Evolutionary conservation across 2,888 invertebrate genomes (phyloP), one percentile per base, ranked within the genome.

Genomic region (Brassicogethes aeneus): DNA sequence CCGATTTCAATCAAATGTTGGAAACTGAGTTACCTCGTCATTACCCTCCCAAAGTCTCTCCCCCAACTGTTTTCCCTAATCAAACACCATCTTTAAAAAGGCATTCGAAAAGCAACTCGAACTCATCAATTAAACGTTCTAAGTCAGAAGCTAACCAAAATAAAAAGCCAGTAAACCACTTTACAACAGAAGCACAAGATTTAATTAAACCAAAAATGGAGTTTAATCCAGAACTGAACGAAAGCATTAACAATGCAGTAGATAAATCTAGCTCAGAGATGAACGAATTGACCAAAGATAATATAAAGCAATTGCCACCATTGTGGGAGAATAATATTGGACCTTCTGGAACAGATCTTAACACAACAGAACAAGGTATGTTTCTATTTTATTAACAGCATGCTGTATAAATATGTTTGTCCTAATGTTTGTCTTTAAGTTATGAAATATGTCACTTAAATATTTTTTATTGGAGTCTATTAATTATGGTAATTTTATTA

Each of bases 1-100:
- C 45, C 32, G 51, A 59, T 33, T 65, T 60, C 47, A 60, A 52
- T 41, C 61, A 63, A 36, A 42, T 62, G 34, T 56, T 61, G 30
- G 62, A 65, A 40, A 55, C 59, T 14, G 53, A 58, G 36, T 40
- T 58, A 39, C 54, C 58, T 16, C 48, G 41, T 15, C 42, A 44
- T 15, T 37, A 43, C 32, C 36, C 50, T 5, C 39, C 41, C 15
- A 45, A 49, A 35, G 45, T 41, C 1, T 40, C 44, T 10, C 44
- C 45, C 3, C n/a, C n/a, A n/a, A 33, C 44, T 33, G 41, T 16
- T 42, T 45, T 39, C 36, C 46, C 17, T 44, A 42, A 15, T 16
- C 45, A n/a, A n/a, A 15, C 30, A 39, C 39, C 16, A 12, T 30
- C 15, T 3, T 10, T 13, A 29, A 60, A 57, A 44, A 47, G 56